These are phyloP conservation scores for Triplophysa rosa DNA, from an alignment of 2,113 vertebrate genomes.

Conservation along the genomic window DNA sequence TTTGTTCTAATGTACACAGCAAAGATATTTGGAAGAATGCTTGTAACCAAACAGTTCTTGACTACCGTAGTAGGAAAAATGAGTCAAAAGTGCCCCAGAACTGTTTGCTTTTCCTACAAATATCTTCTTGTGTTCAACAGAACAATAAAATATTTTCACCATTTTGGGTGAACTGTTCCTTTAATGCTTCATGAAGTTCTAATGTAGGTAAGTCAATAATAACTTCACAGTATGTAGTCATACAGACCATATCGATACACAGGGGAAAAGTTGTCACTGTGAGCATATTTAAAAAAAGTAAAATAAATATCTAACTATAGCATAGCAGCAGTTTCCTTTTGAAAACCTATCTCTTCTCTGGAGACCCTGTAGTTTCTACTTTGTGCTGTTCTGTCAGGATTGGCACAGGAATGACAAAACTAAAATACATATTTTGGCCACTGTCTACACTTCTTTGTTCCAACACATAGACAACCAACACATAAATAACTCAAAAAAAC, in stretches of 20 bases:
- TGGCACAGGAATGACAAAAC: constrained; percentile 70
- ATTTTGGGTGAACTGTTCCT: too few relatives aligned
- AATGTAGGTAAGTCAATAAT: not conserved
- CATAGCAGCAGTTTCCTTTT: constrained; percentile 33
- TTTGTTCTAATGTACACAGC: too few relatives aligned
- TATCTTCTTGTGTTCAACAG: too few relatives aligned
- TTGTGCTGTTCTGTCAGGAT: constrained; percentile 45
- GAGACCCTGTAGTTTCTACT: constrained; percentile 33
- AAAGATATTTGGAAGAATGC: too few relatives aligned
- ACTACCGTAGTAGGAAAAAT: too few relatives aligned
- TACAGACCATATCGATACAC: constrained; percentile 5
- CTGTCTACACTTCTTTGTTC: constrained; percentile 62
- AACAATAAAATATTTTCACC: too few relatives aligned
- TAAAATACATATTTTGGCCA: constrained; percentile 61
- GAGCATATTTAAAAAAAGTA: not conserved
- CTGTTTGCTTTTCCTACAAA: too few relatives aligned
- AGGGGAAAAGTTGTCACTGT: not conserved
- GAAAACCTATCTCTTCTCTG: constrained; percentile 13
- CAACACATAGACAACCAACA: constrained; percentile 73
- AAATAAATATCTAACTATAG: constrained; percentile 21
- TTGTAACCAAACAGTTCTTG: too few relatives aligned
- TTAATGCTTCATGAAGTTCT: not conserved
- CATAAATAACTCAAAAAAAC: constrained; percentile 64
- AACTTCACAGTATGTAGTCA: constrained; percentile 5
- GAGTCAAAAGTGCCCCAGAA: too few relatives aligned